Evolutionary conservation across 2,797 vertebrate species (phyloP).

Genomic region (Geotrypetes seraphini): DNA sequence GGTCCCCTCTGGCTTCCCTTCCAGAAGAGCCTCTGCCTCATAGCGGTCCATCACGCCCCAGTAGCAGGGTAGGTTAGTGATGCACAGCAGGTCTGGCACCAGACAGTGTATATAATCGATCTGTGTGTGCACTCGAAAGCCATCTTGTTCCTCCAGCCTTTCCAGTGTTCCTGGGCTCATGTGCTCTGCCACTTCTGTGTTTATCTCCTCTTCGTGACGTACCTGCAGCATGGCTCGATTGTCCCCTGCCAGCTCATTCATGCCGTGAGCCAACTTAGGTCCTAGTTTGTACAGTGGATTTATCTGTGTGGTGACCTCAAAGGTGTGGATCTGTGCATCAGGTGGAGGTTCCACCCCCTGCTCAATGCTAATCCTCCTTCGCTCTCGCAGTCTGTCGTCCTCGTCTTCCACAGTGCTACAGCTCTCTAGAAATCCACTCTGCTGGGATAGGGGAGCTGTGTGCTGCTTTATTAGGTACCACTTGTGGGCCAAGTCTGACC

Average conservation of each 20-base stretch:
- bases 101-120: conserved; percentile 74
- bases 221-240: conserved; percentile 41
- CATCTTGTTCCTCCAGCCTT: conserved; percentile 37
- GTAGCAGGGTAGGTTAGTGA: conserved; percentile 69
- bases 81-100: conserved; percentile 67
- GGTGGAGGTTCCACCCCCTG: conserved; percentile 71
- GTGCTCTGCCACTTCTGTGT: conserved; percentile 18
- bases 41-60: conserved; percentile 80
- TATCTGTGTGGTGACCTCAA: conserved; percentile 68
- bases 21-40: conserved; percentile 65
- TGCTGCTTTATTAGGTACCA: conserved; percentile 79
- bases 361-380: conserved; percentile 69
- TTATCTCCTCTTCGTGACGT: conserved; percentile 41
- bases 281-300: conserved; percentile 68
- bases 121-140: conserved; percentile 47
- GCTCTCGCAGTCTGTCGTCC: conserved; percentile 64
- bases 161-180: conserved; percentile 38
- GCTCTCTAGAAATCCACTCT: conserved; percentile 39
- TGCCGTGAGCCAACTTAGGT: conserved; percentile 68
- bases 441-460: conserved; percentile 59
- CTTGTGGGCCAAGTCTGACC: conserved; percentile 70
- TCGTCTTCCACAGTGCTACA: conserved; percentile 54
- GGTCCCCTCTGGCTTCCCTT: conserved; percentile 71
- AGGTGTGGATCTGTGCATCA: conserved; percentile 70
- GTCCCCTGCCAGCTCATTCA: conserved; percentile 55